Base-by-base conservation (phyloP, 1,140 invertebrate genomes). In the Nasonia vitripennis region DNA sequence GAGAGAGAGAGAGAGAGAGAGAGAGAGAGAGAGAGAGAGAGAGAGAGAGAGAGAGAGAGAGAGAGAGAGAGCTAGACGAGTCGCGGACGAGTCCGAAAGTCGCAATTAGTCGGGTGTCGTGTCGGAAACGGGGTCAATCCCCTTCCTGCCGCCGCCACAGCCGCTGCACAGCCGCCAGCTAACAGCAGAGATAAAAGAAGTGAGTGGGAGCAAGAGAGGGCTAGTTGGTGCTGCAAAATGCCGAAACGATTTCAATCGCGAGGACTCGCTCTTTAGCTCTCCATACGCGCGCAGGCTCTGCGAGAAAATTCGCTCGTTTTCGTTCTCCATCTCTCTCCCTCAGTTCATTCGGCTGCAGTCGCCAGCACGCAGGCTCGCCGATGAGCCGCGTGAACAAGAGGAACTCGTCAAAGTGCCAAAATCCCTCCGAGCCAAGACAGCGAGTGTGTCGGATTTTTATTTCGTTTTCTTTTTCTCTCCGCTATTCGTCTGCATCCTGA, bases 101-200 rank as follows among this genome's bases (percentile, higher is more conserved):
- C 55, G 84, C 84, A 85, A 85, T 85, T 85, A 85, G 84, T 70
- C 79, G 70, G 79, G 84, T 85, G 84, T 81, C 73, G 79, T 31
- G 78, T 77, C 78, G 78, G 51, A 85, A 85, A 85, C 62, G 84
- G 45, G 84, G 84, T 85, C 79, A 67, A 75, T 75, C 77, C 17
- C 45, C 70, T 55, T 31, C 23, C 73, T 75, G 51, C 1, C 4
- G 34, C 34, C 34, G 34, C 34, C 34, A 0, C 27, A 17, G 41
- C 31, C 48, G 27, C n/a, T 17, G 7, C 70, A n/a, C 70, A 37
- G 78, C 51, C 34, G 75, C 75, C 37, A 31, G 20, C 27, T 34
- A 75, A 67, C 71, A 34, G 48, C 10, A 27, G 12, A 20, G 83
- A 79, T 84, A 85, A 80, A 85, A 85, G 83, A 85, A 80, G n/a